Conservation (phyloP, 2,888 invertebrate species). For the Bombylius discolor region DNA sequence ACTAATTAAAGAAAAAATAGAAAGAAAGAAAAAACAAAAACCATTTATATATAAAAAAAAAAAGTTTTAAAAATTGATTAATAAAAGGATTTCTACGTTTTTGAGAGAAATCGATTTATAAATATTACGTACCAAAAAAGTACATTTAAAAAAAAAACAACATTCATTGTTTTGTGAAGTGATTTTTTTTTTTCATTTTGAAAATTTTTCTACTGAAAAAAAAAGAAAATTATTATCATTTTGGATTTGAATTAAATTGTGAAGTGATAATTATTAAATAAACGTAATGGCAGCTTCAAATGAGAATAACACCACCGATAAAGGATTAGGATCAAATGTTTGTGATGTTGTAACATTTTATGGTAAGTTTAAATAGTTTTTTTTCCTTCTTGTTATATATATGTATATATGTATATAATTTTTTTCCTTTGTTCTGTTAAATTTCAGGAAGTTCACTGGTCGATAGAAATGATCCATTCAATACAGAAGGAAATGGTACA, state of each 20-base stretch:
- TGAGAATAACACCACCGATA: constrained; percentile 2
- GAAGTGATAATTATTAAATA: neutral
- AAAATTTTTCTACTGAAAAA: neutral
- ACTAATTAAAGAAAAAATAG: no score
- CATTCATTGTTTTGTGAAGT: no score
- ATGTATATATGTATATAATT: neutral
- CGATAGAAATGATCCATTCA: constrained; percentile 19
- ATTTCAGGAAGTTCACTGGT: neutral
- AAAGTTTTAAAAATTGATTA: no score
- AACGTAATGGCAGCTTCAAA: constrained; percentile 4
- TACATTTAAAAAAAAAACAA: no score
- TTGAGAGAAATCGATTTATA: no score
- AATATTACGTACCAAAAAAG: no score
- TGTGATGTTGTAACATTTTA: constrained; percentile 1
- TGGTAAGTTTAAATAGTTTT: neutral
- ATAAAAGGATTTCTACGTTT: no score
- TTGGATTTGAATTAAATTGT: no score
- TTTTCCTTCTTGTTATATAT: neutral
- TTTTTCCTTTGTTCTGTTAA: neutral
- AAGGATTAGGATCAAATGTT: neutral
- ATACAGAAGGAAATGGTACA: constrained; percentile 23
- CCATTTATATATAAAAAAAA: no score
- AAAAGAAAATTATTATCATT: neutral
- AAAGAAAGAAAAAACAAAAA: no score
- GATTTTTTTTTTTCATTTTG: no score